Evolutionary conservation across 2,888 invertebrate species (phyloP).

Genomic region (Perithous albicinctus): DNA sequence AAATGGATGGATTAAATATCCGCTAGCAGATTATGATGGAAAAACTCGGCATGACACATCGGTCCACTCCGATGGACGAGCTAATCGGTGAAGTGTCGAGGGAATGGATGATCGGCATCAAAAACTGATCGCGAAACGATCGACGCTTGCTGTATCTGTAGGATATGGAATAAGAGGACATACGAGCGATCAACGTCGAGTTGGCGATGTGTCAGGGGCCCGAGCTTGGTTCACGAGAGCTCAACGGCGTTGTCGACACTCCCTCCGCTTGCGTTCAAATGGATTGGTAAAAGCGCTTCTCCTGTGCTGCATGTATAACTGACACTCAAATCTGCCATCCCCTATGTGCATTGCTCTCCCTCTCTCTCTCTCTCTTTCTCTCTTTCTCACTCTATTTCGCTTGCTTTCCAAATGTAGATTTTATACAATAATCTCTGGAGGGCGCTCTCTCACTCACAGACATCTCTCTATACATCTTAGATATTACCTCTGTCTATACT

Average conservation of each 20-base stretch:
- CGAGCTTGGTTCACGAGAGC: conserved; percentile 4
- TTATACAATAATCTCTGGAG: conserved; percentile 67
- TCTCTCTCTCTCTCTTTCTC: conserved; percentile 22
- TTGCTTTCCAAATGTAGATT: conserved; percentile 67
- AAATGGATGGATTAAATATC: neutral
- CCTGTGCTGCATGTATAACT: conserved; percentile 7
- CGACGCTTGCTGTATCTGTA: neutral
- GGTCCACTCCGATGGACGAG: neutral
- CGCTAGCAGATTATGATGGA: neutral
- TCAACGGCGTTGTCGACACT: conserved; percentile 32
- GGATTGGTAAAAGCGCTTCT: conserved; percentile 40
- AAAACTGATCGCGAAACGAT: conserved; percentile 27
- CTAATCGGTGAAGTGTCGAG: conserved; percentile 29
- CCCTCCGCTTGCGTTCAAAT: conserved; percentile 22
- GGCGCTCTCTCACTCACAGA: neutral
- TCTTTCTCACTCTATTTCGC: too few relatives aligned
- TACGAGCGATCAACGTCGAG: conserved; percentile 31
- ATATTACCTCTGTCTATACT: neutral
- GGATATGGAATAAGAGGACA: neutral
- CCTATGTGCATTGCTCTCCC: neutral
- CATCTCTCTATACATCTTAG: neutral
- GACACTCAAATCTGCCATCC: conserved; percentile 27
- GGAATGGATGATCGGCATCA: conserved; percentile 16
- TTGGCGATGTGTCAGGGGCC: conserved; percentile 41
- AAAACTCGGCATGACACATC: conserved; percentile 15